Percentiles rank a stretch among this genome's conserved stretches.
Conservation (phyloP, 2,797 vertebrate genomes). For the Enteromius afrohamiltoni region DNA sequence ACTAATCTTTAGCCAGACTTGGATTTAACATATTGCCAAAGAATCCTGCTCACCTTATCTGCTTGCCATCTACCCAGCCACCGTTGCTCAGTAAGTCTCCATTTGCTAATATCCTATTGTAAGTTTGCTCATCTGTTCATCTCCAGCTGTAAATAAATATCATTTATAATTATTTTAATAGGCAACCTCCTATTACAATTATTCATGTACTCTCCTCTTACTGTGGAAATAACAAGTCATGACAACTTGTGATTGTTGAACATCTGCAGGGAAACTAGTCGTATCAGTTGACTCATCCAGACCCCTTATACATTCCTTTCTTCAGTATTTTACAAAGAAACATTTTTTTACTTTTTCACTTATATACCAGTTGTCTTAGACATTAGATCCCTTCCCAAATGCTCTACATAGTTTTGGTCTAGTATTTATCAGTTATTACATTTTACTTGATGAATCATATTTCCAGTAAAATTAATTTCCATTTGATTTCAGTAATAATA, state of each 20-base stretch:
- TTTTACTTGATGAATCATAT: neutral
- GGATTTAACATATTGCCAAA: conserved; percentile 4
- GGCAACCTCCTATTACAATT: neutral
- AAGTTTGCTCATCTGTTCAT: neutral
- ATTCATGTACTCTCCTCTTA: neutral
- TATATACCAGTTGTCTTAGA: neutral
- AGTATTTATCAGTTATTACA: neutral
- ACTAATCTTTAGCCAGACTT: conserved; percentile 4
- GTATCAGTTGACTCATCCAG: neutral
- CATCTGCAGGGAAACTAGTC: neutral
- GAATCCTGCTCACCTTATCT: neutral
- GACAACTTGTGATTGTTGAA: neutral
- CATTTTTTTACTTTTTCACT: neutral
- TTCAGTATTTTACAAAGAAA: neutral
- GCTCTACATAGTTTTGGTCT: neutral
- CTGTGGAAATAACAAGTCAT: neutral
- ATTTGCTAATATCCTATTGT: conserved; percentile 12
- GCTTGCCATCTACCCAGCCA: neutral
- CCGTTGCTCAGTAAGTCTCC: neutral
- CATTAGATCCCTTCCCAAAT: neutral
- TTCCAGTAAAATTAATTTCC: neutral
- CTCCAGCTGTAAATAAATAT: neutral
- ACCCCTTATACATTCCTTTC: neutral
- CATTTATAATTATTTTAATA: neutral
- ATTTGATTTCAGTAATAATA: neutral